Evolutionary conservation across 2,888 invertebrate genomes (phyloP).

Genomic region (Allacma fusca): DNA sequence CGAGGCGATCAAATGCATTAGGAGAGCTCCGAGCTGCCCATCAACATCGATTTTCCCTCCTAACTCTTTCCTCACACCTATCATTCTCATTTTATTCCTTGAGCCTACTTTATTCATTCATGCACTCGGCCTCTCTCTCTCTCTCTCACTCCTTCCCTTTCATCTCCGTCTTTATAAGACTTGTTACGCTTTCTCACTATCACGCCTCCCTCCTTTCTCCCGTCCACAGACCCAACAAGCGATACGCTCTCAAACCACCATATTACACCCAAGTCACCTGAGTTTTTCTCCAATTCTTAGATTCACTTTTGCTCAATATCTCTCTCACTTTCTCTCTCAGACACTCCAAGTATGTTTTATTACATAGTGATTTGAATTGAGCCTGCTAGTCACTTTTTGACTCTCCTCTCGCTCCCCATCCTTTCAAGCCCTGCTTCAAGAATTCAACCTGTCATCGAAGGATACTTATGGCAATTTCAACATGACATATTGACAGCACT

Average conservation of each 20-base stretch:
- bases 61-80: conserved; percentile 37
- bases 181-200: conserved; percentile 17
- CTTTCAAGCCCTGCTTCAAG: not conserved
- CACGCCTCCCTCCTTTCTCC: conserved; percentile 3
- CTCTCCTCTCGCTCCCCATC: not conserved
- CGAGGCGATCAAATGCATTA: conserved; percentile 50
- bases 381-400: conserved; percentile 13
- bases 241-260: not conserved
- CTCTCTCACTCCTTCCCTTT: not conserved
- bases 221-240: not conserved
- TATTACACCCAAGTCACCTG: conserved; percentile 15
- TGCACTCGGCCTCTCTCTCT: conserved; percentile 21
- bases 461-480: not conserved
- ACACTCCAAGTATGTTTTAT: conserved; percentile 14
- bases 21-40: conserved; percentile 45
- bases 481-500: conserved; percentile 6
- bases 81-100: conserved; percentile 40
- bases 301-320: not conserved
- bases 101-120: conserved; percentile 41
- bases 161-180: conserved; percentile 23
- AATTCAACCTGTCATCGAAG: conserved; percentile 27
- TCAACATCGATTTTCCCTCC: conserved; percentile 49
- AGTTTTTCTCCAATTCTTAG: conserved; percentile 9
- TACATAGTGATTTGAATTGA: conserved; percentile 5
- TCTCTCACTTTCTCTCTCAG: conserved; percentile 18